These are phyloP conservation scores for Rotaria magnacalcarata DNA, from an alignment of 2,888 invertebrate genomes.

Conservation along the genomic window DNA sequence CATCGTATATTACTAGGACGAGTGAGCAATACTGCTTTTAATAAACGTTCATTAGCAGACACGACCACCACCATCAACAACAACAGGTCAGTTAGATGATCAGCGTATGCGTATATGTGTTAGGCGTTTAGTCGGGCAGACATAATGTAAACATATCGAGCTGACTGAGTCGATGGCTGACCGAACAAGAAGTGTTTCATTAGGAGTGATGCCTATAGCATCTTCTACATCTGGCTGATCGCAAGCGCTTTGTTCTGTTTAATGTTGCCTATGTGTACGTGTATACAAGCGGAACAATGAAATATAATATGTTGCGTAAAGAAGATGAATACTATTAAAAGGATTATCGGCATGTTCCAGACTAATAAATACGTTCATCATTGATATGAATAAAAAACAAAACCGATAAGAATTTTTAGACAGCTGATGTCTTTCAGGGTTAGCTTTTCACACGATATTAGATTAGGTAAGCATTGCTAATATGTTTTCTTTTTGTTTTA, in stretches of 20 bases:
- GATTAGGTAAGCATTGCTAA: neutral
- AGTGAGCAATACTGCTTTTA: neutral
- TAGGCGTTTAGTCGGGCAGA: neutral
- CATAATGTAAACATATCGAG: neutral
- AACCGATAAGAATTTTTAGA: neutral
- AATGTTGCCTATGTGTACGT: neutral
- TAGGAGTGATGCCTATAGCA: neutral
- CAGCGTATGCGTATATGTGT: neutral
- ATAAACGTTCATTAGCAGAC: neutral
- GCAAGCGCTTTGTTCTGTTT: neutral
- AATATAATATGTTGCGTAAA: neutral
- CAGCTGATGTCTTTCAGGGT: neutral
- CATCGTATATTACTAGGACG: neutral
- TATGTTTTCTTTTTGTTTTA: neutral
- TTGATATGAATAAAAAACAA: neutral
- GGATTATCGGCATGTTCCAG: neutral
- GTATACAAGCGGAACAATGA: neutral
- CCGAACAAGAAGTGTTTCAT: constrained; percentile 2
- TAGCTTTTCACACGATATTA: neutral
- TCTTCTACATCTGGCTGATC: neutral
- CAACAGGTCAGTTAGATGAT: neutral
- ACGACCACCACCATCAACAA: neutral
- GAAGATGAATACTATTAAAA: neutral
- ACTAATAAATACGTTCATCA: neutral
- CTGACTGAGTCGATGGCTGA: neutral